A percentile compares a stretch with the other conserved stretches of the same genome.
Evolutionary conservation across 2,797 vertebrate species (phyloP).

Genomic region (Rallus crepitans): DNA sequence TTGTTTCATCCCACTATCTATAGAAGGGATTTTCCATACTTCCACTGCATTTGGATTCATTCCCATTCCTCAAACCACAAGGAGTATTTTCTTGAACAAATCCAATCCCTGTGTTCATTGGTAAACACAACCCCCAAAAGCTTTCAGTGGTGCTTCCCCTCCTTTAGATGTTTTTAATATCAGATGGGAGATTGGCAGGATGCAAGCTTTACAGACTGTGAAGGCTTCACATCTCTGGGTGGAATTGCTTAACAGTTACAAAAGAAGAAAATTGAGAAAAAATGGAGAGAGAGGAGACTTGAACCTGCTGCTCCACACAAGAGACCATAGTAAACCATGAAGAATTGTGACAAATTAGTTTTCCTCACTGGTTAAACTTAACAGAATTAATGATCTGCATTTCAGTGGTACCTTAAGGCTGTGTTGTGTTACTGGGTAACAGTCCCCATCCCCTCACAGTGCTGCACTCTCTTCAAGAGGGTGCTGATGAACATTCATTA

Average conservation of each 20-base stretch:
- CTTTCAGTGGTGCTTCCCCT: neutral
- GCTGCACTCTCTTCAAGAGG: neutral
- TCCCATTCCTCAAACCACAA: neutral
- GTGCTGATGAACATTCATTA: neutral
- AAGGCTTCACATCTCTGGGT: slow-evolving; percentile 63
- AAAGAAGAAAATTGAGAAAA: neutral
- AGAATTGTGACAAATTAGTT: neutral
- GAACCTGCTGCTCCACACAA: neutral
- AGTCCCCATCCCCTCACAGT: neutral
- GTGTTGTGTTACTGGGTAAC: neutral
- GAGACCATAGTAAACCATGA: slow-evolving; percentile 15
- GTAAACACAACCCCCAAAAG: slow-evolving; percentile 28
- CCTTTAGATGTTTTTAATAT: slow-evolving; percentile 49
- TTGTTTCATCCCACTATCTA: neutral
- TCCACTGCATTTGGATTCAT: neutral
- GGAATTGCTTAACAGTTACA: slow-evolving; percentile 49
- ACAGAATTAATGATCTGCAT: neutral
- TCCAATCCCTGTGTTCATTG: neutral
- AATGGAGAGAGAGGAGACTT: neutral
- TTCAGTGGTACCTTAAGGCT: neutral
- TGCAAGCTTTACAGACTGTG: slow-evolving; percentile 62
- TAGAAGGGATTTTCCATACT: neutral
- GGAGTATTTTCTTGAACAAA: slow-evolving; percentile 1
- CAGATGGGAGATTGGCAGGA: slow-evolving; percentile 57
- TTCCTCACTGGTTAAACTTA: neutral